phyloP scores from a whole-genome alignment of 1,140 invertebrate species.

The Nymphalis io region DNA sequence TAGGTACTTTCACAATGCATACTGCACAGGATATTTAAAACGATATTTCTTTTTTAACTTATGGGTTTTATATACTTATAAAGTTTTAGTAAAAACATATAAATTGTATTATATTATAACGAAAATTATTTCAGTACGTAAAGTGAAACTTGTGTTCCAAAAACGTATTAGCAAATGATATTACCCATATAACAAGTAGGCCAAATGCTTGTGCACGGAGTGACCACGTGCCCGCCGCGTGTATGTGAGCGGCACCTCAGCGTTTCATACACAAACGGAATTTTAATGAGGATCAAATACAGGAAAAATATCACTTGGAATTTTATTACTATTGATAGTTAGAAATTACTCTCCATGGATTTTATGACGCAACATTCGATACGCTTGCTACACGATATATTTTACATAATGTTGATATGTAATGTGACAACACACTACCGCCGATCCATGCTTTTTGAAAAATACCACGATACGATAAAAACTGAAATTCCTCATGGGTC shows the following conservation, averaged over 20 bases:
- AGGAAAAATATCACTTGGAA: background rate
- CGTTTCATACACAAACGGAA: background rate
- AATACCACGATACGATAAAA: no score
- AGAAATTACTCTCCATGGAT: no score
- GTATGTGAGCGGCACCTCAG: slow-evolving; percentile 8
- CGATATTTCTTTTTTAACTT: background rate
- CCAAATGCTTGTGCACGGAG: slow-evolving; percentile 4
- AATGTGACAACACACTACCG: no score
- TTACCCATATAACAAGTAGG: background rate
- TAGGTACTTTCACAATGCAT: slow-evolving; percentile 2
- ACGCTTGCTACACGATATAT: no score
- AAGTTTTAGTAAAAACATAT: background rate
- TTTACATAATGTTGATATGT: no score
- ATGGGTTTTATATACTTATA: background rate
- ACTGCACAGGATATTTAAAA: background rate
- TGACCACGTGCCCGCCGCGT: slow-evolving; percentile 34
- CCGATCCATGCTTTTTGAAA: no score
- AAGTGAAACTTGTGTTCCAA: background rate
- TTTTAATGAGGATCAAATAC: background rate
- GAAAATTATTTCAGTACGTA: background rate
- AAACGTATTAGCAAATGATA: background rate
- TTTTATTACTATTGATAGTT: background rate
- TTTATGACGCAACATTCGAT: no score
- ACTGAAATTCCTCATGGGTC: no score
- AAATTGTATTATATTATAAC: background rate